Conservation (phyloP, 2,113 vertebrate species). For the Ictidomys tridecemlineatus region DNA sequence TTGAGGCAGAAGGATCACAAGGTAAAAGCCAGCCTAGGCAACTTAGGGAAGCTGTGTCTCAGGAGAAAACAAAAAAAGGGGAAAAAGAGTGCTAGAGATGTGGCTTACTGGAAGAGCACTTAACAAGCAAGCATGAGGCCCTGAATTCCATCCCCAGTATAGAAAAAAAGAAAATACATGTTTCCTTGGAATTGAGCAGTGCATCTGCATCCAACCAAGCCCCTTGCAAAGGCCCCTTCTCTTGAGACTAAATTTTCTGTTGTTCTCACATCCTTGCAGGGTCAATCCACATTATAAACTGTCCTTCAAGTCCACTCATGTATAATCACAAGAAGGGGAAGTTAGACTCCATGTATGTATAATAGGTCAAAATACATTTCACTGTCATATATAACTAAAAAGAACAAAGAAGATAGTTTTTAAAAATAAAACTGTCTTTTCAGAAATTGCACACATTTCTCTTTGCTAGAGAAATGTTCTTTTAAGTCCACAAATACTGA, state of each 20-base stretch:
- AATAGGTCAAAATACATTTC: no score
- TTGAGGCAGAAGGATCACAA: background rate
- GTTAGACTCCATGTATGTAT: no score
- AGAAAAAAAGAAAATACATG: background rate
- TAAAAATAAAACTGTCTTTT: background rate
- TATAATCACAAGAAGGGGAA: no score
- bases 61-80: background rate
- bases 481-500: background rate
- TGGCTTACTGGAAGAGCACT: background rate
- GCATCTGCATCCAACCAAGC: background rate
- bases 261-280: background rate
- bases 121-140: no score
- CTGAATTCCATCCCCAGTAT: background rate
- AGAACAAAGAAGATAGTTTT: no score
- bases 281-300: background rate
- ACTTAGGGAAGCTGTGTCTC: background rate
- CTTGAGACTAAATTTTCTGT: background rate
- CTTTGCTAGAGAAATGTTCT: slow-evolving; percentile 5
- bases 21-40: background rate
- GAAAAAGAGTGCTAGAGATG: background rate
- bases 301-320: background rate
- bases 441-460: background rate
- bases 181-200: background rate
- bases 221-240: background rate
- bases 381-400: no score